Base-by-base conservation (phyloP, 2,888 invertebrate species). In the Drosophila austrosaltans region DNA sequence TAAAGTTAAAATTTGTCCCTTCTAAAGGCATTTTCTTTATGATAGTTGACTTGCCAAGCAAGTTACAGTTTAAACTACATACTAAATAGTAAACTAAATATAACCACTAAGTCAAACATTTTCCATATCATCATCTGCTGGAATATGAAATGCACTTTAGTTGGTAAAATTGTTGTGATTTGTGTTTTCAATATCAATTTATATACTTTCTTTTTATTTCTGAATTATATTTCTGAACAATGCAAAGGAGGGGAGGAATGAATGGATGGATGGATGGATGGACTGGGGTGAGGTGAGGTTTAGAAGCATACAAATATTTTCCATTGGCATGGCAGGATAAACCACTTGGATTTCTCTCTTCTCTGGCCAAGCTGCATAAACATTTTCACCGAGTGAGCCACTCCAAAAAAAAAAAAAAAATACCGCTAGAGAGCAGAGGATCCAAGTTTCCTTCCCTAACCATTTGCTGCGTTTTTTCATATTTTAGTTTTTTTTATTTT, bases 301-400 rank as follows among this genome's bases (percentile, higher is more conserved):
- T 7, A 20, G 20, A 4, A 25, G 25, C 22, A 48, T 48, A 48
- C 10, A 48, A 48, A 69, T 66, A 60, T 60, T 60, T 60, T 42
- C 44, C 67, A 54, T 66, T 66, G 66, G 67, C 39, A 53, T 66
- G 73, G 60, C 60, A 72, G 39, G 73, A 73, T 73, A 67, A 72
- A 72, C 72, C 74, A 73, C 73, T 72, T 72, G 32, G 58, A 48
- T 3, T 39, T 22, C 56, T 57, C 57, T 57, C 57, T 39, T 22
- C 12, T 66, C 22, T 58, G 74, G 58, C 67, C 74, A 25, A 78
- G 66, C 69, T 73, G 77, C 82, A 77, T 76, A 73, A 83, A 83
- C 77, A 77, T 76, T 81, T 79, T 61, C 53, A 28, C 28, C 63
- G 58, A 72, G 68, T 63, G 67, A 53, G 76, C 32, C 79, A 69